Evolutionary conservation across 1,140 invertebrate species (phyloP).

Genomic region (Magallana gigas): DNA sequence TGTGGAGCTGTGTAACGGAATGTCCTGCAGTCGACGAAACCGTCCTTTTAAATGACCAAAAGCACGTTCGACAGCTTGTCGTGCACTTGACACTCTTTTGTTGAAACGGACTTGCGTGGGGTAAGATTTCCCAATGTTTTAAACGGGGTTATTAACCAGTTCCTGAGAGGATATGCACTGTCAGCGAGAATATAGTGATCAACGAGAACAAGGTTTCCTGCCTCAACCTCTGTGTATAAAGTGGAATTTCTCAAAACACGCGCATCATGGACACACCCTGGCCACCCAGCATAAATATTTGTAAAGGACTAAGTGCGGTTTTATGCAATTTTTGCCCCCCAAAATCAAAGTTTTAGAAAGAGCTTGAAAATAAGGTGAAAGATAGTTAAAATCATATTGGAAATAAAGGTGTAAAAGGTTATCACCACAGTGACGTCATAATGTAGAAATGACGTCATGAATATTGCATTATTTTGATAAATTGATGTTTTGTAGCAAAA

Average conservation of each 20-base stretch:
- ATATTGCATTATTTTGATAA: no score
- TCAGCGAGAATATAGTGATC: constrained; percentile 48
- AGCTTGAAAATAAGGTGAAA: no score
- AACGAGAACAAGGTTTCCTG: not conserved
- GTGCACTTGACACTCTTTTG: constrained; percentile 37
- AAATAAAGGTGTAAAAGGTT: no score
- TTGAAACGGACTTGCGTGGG: constrained; percentile 46
- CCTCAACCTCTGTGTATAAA: constrained; percentile 37
- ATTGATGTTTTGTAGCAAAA: no score
- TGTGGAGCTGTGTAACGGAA: constrained; percentile 17
- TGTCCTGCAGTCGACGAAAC: constrained; percentile 36
- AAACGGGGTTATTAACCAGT: constrained; percentile 52
- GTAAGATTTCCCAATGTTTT: constrained; percentile 51
- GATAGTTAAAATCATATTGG: no score
- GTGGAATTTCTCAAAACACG: constrained; percentile 43
- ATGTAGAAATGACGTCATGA: no score
- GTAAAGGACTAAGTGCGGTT: no score
- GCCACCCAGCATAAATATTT: constrained; percentile 47
- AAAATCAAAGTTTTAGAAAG: no score
- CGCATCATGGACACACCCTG: constrained; percentile 49
- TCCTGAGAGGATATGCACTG: constrained; percentile 51
- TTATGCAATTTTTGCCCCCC: no score
- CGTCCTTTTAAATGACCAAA: constrained; percentile 47
- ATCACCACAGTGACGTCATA: no score
- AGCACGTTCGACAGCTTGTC: constrained; percentile 40